Evolutionary conservation across 92 coral and sea anemone species (phyloP), one percentile per base, ranked within the genome.

Genomic region (Siderastrea radians): DNA sequence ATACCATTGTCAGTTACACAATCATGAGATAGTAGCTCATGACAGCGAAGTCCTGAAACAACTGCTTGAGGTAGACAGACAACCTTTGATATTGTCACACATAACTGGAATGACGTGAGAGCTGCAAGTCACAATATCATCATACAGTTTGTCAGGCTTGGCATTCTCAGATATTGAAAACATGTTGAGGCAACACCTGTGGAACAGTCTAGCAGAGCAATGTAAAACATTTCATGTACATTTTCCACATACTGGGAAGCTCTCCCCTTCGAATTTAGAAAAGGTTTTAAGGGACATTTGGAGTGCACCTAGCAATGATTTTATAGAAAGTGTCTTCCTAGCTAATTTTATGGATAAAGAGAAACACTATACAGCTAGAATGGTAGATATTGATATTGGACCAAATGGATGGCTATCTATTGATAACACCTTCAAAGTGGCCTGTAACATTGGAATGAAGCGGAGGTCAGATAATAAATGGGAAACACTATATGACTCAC

Each of bases 1-100:
- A 26, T 26, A 26, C 38, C 38, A 0, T 26, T 26, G 38, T 26
- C 38, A 26, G 38, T 26, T 26, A 58, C 71, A 89, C 79, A 78
- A 89, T 70, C 93, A 89, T 74, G 93, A 89, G 80, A 83, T 89
- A 26, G 53, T 82, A 63, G 84, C 83, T 45, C 92, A 88, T 26
- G 92, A 88, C 65, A 46, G 83, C 26, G 81, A 83, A 51, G 17
- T 83, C 45, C 19, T 74, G 80, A 64, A 51, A 43, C 84, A 83
- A 55, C 87, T 80, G 10, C 47, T 12, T 26, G 77, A 78, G 19
- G 63, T 59, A 46, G 84, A 86, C 64, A 64, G 90, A 72, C n/a
- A n/a, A 59, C 88, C 38, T 26, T 26, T 26, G 38, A 26, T 26
- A 26, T 26, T 26, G 38, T 26, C 38, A 26, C 38, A 26, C 38